Evolutionary conservation across 1,140 invertebrate species (phyloP), one percentile per base, ranked within the genome.

Genomic region (Anastrepha obliqua): DNA sequence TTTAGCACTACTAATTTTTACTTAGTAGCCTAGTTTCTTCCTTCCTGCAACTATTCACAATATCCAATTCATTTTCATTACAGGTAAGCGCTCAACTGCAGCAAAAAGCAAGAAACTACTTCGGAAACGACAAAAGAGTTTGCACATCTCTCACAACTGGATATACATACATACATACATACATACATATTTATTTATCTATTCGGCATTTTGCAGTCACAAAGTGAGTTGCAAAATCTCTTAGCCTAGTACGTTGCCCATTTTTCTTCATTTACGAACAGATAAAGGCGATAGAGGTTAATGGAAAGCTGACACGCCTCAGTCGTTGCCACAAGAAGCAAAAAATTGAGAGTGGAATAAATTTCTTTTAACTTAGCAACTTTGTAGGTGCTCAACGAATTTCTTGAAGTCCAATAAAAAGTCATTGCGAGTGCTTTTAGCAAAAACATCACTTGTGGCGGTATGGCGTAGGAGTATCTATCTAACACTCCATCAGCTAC

Each of bases 141-240:
- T 51, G 47, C 20, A 55, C 74, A 42, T 51, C 47, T 55, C 15
- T 3, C 8, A 4, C 74, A 55, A 55, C 74, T n/a, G 67, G 15
- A 74, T n/a, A 44, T 1, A 29, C 29, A 29, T 29, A 29, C 1
- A 44, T 1, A 29, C 29, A 29, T 29, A 29, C 1, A 29, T 29
- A 29, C 29, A 29, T 29, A 29, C 29, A 29, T 1, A 39, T 47
- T 81, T 81, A 51, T 55, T 29, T 81, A 74, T 13, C 29, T 29
- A 29, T 29, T n/a, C 44, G 4, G 11, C 5, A 64, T 64, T 13
- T 64, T 17, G 13, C 44, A 74, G 42, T 62, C 6, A 15, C 9
- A 29, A 55, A 81, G 74, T 81, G 47, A 81, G 74, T 81, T 58
- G 51, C 17, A 9, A 20, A 81, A 51, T 81, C 8, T 81, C 44